Evolutionary conservation across 2,113 vertebrate species (phyloP), one percentile per base, ranked within the genome.

Genomic region (Nycticebus coucang): DNA sequence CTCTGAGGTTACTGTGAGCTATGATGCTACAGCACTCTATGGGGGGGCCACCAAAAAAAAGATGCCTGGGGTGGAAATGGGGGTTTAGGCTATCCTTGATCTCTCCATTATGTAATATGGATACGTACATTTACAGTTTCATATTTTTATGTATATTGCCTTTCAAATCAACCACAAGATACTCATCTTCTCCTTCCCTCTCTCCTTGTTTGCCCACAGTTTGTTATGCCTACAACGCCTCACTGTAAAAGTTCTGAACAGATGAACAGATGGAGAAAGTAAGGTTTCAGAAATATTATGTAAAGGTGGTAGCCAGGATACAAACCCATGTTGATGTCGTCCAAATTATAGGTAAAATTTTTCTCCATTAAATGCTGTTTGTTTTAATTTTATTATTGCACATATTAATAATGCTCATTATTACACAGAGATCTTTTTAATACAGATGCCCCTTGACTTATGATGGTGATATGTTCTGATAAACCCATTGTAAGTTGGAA

Each of bases 101-200:
- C 28, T 71, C 59, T 15, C 59, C 15, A 62, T 24, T 91, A 69
- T 77, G 28, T 15, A 68, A 21, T 60, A 12, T 68, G 12, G 24
- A 88, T 35, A 75, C 7, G 21, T 14, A 28, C 14, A 45, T 92
- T 89, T 11, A 72, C 30, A 30, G 13, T 60, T 93, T 91, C 26
- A 64, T 37, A 62, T 9, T 57, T 92, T 77, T 69, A 50, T 26
- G 17, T 66, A 90, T 87, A 57, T 64, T 55, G 66, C 2, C 55
- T 91, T 84, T 84, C 62, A 90, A 72, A 64, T 92, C 64, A 90
- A 72, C 75, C 75, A 33, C n/a, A 90, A 93, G 11, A n/a, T 28
- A 87, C 5, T 66, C 4, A 22, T 33, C 2, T 14, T 57, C 72
- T 33, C 18, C 10, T 91, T 68, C 55, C 2, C 11, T 14, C 8